phyloP scores from a whole-genome alignment of 2,797 vertebrate species.

The Oryzias sinensis region DNA sequence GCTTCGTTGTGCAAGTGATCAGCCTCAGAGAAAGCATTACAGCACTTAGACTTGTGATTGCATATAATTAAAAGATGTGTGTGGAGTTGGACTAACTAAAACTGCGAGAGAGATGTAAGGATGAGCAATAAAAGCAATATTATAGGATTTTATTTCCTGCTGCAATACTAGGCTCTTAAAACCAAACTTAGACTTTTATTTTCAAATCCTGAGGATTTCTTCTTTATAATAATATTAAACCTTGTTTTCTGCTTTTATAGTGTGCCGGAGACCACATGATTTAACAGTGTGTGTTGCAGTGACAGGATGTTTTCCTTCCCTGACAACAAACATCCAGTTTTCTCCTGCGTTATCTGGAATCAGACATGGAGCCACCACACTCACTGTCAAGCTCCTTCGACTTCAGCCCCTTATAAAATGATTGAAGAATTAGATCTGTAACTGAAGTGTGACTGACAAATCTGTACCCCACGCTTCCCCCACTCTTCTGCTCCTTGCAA shows the following conservation, averaged over 20 bases:
- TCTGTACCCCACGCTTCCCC: slow-evolving; percentile 9
- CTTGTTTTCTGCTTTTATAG: background rate
- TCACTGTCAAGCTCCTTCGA: slow-evolving; percentile 3
- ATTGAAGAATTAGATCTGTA: slow-evolving; percentile 3
- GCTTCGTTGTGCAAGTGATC: no score
- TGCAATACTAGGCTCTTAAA: no score
- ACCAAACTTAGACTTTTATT: no score
- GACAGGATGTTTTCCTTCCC: background rate
- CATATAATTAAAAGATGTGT: no score
- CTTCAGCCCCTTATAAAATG: slow-evolving; percentile 13
- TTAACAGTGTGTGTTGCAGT: background rate
- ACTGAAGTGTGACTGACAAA: slow-evolving; percentile 10
- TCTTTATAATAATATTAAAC: no score
- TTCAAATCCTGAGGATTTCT: no score
- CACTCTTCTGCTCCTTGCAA: slow-evolving; percentile 2
- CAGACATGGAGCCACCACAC: slow-evolving; percentile 3
- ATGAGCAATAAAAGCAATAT: no score
- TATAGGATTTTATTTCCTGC: no score
- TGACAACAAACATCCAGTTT: slow-evolving; percentile 7
- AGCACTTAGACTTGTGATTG: no score
- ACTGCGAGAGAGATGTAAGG: no score
- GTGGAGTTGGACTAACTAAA: no score
- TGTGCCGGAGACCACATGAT: background rate
- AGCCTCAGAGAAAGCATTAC: no score
- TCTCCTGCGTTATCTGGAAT: slow-evolving; percentile 11